A percentile compares a stretch with the other conserved stretches of the same genome.
These are phyloP conservation scores for Ornithoptera alexandrae DNA, from an alignment of 2,888 invertebrate species.

Conservation along the genomic window DNA sequence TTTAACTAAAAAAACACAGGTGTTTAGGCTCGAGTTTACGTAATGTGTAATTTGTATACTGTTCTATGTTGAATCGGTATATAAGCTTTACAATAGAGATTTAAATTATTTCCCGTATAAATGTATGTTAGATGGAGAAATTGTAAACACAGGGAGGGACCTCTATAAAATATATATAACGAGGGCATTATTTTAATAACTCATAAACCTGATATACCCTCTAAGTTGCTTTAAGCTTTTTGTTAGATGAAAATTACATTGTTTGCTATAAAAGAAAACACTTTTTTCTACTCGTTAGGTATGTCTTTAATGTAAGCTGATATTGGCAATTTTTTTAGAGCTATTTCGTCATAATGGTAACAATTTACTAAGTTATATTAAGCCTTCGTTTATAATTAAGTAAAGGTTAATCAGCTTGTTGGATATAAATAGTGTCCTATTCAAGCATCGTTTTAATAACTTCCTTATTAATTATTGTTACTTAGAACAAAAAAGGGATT, in stretches of 20 bases:
- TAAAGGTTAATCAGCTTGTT: too few relatives aligned
- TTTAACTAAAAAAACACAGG: too few relatives aligned
- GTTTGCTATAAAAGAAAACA: neutral
- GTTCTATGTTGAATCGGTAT: neutral
- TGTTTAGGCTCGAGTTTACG: neutral
- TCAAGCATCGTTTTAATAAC: too few relatives aligned
- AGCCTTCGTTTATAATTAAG: too few relatives aligned
- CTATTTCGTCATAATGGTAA: too few relatives aligned
- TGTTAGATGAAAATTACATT: neutral
- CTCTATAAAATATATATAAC: neutral
- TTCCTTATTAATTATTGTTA: too few relatives aligned
- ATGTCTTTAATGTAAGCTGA: neutral
- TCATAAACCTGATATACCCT: neutral
- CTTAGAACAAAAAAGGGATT: too few relatives aligned
- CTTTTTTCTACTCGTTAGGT: neutral
- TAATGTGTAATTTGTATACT: too few relatives aligned
- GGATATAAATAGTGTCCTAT: too few relatives aligned
- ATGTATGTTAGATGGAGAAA: neutral
- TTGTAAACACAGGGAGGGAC: neutral
- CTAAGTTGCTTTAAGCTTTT: neutral
- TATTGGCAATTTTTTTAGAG: too few relatives aligned
- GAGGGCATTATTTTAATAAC: conserved; percentile 2
- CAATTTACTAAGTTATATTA: too few relatives aligned
- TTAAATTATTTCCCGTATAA: neutral
- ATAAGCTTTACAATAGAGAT: neutral